These are phyloP conservation scores for Enteromius paludinosus DNA, from an alignment of 2,797 vertebrate genomes.

Conservation along the genomic window DNA sequence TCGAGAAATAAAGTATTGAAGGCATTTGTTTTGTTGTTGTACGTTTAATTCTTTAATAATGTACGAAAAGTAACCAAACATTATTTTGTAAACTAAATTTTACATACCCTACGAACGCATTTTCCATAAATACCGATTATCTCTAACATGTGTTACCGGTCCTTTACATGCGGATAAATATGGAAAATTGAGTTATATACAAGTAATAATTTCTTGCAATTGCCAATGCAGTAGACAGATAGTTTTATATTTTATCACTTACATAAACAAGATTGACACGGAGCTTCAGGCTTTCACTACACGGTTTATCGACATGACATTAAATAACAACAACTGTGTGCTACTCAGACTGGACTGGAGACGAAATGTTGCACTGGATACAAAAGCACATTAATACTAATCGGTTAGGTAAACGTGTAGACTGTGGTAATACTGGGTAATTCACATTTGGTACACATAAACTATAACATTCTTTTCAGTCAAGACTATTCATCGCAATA, in stretches of 20 bases:
- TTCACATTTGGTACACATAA: constrained; percentile 99
- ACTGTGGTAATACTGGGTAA: constrained; percentile 99
- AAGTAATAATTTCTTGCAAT: constrained; percentile 92
- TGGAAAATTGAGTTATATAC: constrained; percentile 98
- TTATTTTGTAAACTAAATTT: constrained; percentile 99
- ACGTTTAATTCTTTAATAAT: constrained; percentile 99
- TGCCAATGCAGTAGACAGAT: constrained; percentile 96
- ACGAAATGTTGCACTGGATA: constrained; percentile 99
- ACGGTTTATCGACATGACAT: constrained; percentile 99
- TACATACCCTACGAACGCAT: constrained; percentile 94
- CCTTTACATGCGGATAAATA: constrained; percentile 99
- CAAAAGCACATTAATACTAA: constrained; percentile 99
- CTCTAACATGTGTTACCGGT: constrained; percentile 97
- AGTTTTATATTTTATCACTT: constrained; percentile 98
- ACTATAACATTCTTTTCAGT: constrained; percentile 99
- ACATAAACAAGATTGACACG: constrained; percentile 99
- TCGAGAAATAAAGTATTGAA: constrained; percentile 85
- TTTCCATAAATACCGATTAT: constrained; percentile 99
- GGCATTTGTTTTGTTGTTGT: constrained; percentile 87
- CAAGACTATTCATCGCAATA: constrained; percentile 95
- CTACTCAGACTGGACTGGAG: constrained; percentile 99
- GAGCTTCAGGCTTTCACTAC: constrained; percentile 98
- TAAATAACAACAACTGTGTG: constrained; percentile 99
- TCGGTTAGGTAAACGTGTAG: constrained; percentile 98
- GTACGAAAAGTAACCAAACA: constrained; percentile 99